Percentiles rank a stretch among this genome's conserved stretches.
phyloP scores from a whole-genome alignment of 37 sponge, comb jelly and placozoan species.

The Mnemiopsis leidyi region DNA sequence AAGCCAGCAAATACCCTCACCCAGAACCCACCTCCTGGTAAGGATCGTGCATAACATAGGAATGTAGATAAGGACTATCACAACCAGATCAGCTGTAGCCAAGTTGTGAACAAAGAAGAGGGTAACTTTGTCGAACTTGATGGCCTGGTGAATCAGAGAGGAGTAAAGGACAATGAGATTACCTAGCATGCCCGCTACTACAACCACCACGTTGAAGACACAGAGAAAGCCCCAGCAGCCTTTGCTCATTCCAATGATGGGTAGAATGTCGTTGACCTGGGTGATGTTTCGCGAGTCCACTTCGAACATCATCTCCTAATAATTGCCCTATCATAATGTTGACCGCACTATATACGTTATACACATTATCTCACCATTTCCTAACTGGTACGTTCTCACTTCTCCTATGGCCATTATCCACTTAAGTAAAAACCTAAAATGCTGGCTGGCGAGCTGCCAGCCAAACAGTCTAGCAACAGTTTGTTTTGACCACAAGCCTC shows the following conservation, averaged over 20 bases:
- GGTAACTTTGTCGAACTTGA: conserved; percentile 2
- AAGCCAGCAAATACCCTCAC: background rate
- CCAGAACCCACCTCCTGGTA: background rate
- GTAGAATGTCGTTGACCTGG: background rate
- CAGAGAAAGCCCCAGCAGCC: background rate
- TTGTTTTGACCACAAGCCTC: too few species aligned
- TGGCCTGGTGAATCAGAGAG: background rate
- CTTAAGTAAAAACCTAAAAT: too few species aligned
- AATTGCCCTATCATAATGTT: too few species aligned
- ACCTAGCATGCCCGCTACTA: background rate
- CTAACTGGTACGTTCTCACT: too few species aligned
- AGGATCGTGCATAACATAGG: background rate
- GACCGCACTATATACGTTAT: too few species aligned
- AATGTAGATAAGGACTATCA: background rate
- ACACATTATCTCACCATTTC: too few species aligned
- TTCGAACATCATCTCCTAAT: conserved; percentile 30
- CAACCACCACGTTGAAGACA: background rate
- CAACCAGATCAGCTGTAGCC: background rate
- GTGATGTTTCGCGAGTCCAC: background rate
- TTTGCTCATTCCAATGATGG: background rate
- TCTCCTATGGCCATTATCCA: too few species aligned
- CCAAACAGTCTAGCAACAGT: too few species aligned
- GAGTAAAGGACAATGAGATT: background rate
- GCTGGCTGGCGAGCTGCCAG: too few species aligned
- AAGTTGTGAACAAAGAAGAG: conserved; percentile 6